Conservation (phyloP, 1,140 invertebrate genomes). For the Drosophila murphyi region DNA sequence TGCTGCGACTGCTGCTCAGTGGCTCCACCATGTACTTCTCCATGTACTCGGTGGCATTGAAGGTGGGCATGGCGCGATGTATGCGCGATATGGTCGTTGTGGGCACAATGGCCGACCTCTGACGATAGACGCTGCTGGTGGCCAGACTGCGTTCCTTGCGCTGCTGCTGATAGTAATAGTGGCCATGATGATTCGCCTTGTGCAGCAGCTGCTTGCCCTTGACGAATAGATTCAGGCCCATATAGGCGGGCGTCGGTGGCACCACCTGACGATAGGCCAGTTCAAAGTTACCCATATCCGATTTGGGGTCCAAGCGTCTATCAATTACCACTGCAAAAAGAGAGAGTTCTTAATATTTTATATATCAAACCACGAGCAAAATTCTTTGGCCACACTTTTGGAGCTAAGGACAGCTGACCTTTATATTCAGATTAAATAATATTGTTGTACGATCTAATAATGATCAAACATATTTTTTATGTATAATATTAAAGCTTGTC, state of each 20-base stretch:
- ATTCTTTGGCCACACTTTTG: too few species aligned
- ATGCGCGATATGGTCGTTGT: conserved; percentile 62
- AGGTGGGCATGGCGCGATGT: conserved; percentile 79
- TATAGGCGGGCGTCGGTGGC: conserved; percentile 92
- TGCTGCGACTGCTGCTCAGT: conserved; percentile 70
- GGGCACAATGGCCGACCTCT: conserved; percentile 65
- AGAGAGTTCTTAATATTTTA: neutral
- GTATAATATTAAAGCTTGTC: too few species aligned
- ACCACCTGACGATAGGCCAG: conserved; percentile 90
- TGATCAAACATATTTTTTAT: too few species aligned
- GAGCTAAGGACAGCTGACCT: too few species aligned
- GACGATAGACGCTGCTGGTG: conserved; percentile 69
- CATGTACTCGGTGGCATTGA: conserved; percentile 81
- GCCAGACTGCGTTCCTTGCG: conserved; percentile 67
- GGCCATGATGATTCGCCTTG: conserved; percentile 57
- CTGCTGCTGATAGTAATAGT: conserved; percentile 66
- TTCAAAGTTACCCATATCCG: conserved; percentile 94
- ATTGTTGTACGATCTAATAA: too few species aligned
- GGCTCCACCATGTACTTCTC: conserved; percentile 78
- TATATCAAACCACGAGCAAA: too few species aligned
- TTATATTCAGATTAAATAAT: too few species aligned
- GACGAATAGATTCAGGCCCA: conserved; percentile 86
- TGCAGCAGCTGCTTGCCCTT: conserved; percentile 81
- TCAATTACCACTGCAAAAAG: conserved; percentile 93
- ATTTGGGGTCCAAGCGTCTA: conserved; percentile 89